Evolutionary conservation across 2,888 invertebrate genomes (phyloP), one percentile per base, ranked within the genome.

Genomic region (Ligdia adustata): DNA sequence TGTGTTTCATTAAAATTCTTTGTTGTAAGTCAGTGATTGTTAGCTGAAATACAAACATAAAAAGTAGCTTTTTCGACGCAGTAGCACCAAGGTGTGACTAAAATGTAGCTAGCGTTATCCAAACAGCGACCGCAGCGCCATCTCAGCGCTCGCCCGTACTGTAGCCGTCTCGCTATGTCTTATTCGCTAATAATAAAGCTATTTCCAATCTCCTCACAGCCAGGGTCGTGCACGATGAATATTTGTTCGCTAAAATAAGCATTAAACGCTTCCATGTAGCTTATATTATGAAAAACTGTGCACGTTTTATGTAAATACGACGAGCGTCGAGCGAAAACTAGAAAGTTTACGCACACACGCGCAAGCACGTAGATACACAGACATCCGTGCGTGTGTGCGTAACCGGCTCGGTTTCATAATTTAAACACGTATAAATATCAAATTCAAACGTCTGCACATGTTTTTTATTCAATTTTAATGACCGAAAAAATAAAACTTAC

Each of bases 281-380:
- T 81, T 80, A 75, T 84, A 86, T 87, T 87, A 89, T 85, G 86
- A 89, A 88, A 90, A 89, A 88, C 88, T 77, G 74, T 82, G 82
- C 90, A 89, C 90, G 90, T 90, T 80, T 83, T 84, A 89, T 89
- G 90, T 84, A 85, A 89, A 90, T 89, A 74, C 72, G 59, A 63
- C 64, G 74, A 78, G 73, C 81, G 70, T 68, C 79, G 79, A 85
- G 88, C 88, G 90, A 88, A 89, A 88, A 89, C 90, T 90, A 90
- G 90, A 90, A 90, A 90, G 90, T 90, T 75, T 52, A 78, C 84
- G 37, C 84, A 79, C 86, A 78, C 87, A 73, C 55, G 68, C 64
- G 68, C 60, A 50, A 50, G 38, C 62, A 55, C 60, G 46, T 52
- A 54, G 46, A 65, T 57, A 51, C n/a, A n/a, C n/a, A n/a, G 43